These are phyloP conservation scores for Eudasyphora cyanicolor DNA, from an alignment of 2,888 invertebrate genomes.

Conservation along the genomic window DNA sequence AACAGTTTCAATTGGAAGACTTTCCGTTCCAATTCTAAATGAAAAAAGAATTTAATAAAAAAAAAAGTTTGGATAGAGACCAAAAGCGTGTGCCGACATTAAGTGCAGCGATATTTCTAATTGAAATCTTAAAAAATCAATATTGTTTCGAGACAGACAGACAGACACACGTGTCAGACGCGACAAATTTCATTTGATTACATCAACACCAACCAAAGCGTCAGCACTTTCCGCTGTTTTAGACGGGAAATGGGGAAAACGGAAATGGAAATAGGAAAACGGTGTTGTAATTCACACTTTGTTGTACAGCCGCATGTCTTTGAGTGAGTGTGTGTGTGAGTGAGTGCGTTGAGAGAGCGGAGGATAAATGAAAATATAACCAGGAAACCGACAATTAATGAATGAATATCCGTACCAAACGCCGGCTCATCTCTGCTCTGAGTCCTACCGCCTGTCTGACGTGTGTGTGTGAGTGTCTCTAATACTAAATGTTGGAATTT, in stretches of 20 bases:
- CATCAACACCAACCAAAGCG: conserved; percentile 10
- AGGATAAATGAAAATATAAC: conserved; percentile 24
- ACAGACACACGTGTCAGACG: conserved; percentile 17
- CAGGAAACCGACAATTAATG: conserved; percentile 61
- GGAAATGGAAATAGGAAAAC: not conserved
- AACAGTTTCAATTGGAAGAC: not conserved
- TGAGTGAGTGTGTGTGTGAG: too few relatives aligned
- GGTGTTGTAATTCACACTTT: conserved; percentile 31
- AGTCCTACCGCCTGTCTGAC: not conserved
- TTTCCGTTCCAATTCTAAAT: not conserved
- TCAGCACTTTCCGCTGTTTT: not conserved
- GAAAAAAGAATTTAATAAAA: not conserved
- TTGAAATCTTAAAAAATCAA: conserved; percentile 16
- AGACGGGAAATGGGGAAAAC: not conserved
- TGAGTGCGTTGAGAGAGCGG: too few relatives aligned
- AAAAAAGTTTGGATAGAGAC: not conserved
- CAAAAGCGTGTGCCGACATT: not conserved
- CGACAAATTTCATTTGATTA: conserved; percentile 1
- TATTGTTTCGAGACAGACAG: conserved; percentile 7
- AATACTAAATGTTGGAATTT: conserved; percentile 54
- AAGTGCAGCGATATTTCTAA: conserved; percentile 19
- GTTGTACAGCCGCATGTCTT: not conserved
- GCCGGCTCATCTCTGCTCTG: not conserved
- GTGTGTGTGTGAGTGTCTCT: not conserved
- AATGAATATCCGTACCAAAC: conserved; percentile 14